Base-by-base conservation (phyloP, 2,888 invertebrate genomes). In the Lissocephala sabroskyi region DNA sequence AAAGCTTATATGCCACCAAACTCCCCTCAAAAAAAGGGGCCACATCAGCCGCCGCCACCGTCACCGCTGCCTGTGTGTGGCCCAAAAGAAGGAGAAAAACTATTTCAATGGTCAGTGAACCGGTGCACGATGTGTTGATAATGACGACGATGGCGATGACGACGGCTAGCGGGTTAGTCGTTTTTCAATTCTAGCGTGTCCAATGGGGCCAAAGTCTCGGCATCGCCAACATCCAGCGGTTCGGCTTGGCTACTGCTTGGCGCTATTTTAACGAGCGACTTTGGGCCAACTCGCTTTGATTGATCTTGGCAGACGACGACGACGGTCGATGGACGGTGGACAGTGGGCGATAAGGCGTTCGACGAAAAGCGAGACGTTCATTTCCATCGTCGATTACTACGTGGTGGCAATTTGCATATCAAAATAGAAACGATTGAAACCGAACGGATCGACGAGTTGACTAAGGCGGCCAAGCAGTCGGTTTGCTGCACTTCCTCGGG, bases 371-470 rank as follows among this genome's bases (percentile, higher is more conserved):
- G 35, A 42, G 19, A 26, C 35, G 36, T 14, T 19, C 48, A 35
- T 52, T 35, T 32, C 45, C 23, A 47, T 41, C 19, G 33, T 49
- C 57, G 47, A 47, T 45, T 29, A 41, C 60, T 40, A 62, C 65
- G 41, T 55, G 40, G 48, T 54, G 61, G 56, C 74, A 68, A 71
- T 71, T 71, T 71, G 61, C 71, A 71, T 71, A 71, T 77, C 74
- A 58, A 59, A 74, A 54, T 52, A 59, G 7, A 17, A 29, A 35
- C 26, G 26, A 41, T 55, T 37, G 48, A 45, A 45, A n/a, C n/a
- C n/a, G n/a, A n/a, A n/a, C n/a, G n/a, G n/a, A n/a, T n/a, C n/a
- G n/a, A n/a, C n/a, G n/a, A n/a, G n/a, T n/a, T n/a, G n/a, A n/a
- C n/a, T n/a, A n/a, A n/a, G n/a, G n/a, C n/a, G n/a, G n/a, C n/a